Conservation (phyloP, 2,113 vertebrate species). For the Cebus imitator region DNA sequence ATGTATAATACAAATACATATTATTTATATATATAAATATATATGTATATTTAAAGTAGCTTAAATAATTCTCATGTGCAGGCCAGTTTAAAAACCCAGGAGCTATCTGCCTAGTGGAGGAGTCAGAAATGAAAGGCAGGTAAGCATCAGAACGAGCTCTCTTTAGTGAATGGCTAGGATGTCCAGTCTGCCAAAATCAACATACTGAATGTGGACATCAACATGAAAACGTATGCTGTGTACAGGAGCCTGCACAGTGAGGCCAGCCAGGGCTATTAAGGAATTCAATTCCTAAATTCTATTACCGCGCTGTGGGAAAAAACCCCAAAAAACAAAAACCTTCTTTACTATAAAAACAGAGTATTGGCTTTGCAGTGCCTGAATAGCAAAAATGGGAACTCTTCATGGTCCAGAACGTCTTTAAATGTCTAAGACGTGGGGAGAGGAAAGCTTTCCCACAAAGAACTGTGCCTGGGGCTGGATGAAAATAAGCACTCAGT, state of each 20-base stretch:
- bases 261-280: background rate
- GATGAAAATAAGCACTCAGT: constrained; percentile 3
- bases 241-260: background rate
- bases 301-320: background rate
- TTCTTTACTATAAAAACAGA: background rate
- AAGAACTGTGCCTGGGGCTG: background rate
- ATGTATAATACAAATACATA: background rate
- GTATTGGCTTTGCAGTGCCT: background rate
- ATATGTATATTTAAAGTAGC: background rate
- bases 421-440: background rate
- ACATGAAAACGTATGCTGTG: background rate
- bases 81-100: background rate
- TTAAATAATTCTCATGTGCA: background rate
- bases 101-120: background rate
- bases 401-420: background rate
- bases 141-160: background rate
- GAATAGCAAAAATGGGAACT: constrained; percentile 1
- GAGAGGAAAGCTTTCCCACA: background rate
- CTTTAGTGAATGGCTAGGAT: background rate
- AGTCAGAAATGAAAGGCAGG: constrained; percentile 6
- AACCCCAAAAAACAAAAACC: too few species aligned
- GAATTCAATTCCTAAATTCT: constrained; percentile 19
- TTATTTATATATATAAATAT: too few species aligned
- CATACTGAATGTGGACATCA: background rate
- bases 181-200: background rate